Percentiles rank a stretch among this genome's conserved stretches.
phyloP scores from a whole-genome alignment of 2,888 invertebrate genomes.

The Drosophila mayaguana region DNA sequence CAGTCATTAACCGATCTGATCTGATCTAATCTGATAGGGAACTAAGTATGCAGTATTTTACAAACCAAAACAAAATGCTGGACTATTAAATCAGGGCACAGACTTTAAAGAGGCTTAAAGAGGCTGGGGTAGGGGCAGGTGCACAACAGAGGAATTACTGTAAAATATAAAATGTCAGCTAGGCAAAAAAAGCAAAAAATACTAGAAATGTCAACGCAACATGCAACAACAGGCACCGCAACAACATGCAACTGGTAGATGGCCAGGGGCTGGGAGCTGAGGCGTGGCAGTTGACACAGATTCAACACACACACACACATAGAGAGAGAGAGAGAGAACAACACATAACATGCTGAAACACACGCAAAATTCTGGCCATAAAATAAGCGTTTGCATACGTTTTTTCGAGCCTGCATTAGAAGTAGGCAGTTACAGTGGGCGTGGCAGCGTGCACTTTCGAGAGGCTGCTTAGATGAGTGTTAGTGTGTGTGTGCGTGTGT shows the following conservation, averaged over 20 bases:
- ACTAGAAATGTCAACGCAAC: slow-evolving; percentile 59
- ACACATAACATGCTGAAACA: slow-evolving; percentile 18
- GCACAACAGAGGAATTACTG: slow-evolving; percentile 47
- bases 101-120: slow-evolving; percentile 23
- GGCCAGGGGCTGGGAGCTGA: slow-evolving; percentile 13
- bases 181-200: slow-evolving; percentile 25
- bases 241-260: slow-evolving; percentile 71
- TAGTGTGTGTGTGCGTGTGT: background rate
- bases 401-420: slow-evolving; percentile 64
- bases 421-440: slow-evolving; percentile 24
- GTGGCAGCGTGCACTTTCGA: slow-evolving; percentile 31
- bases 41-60: slow-evolving; percentile 12
- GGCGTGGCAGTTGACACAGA: slow-evolving; percentile 70
- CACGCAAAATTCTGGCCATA: slow-evolving; percentile 68
- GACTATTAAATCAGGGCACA: slow-evolving; percentile 69
- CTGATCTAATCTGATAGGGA: slow-evolving; percentile 28
- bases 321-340: background rate
- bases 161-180: slow-evolving; percentile 61
- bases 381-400: slow-evolving; percentile 66
- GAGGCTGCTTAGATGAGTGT: slow-evolving; percentile 56
- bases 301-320: slow-evolving; percentile 40
- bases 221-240: slow-evolving; percentile 71
- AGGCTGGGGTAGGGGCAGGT: background rate
- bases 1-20: slow-evolving; percentile 15
- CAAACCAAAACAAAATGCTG: slow-evolving; percentile 49